These are phyloP conservation scores for Alligator mississippiensis DNA, from an alignment of 2,113 vertebrate genomes.

Conservation along the genomic window DNA sequence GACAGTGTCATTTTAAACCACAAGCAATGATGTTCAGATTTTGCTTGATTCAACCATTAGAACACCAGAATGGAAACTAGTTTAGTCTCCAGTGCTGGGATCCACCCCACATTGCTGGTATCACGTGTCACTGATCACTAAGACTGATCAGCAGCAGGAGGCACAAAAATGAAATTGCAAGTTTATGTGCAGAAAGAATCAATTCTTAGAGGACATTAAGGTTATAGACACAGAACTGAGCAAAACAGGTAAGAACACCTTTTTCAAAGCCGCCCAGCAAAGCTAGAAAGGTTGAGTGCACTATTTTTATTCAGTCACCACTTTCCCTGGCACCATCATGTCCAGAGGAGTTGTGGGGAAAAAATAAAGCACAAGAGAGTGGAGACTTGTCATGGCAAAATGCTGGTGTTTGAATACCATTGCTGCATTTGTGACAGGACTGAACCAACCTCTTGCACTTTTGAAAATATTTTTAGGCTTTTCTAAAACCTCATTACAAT, in stretches of 20 bases:
- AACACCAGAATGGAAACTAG: background rate
- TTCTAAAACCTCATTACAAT: background rate
- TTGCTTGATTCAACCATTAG: background rate
- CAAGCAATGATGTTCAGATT: background rate
- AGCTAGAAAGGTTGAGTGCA: background rate
- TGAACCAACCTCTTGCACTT: background rate
- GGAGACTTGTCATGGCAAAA: background rate
- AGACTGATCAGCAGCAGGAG: background rate
- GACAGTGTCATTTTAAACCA: background rate
- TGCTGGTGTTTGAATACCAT: background rate
- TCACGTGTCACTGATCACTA: background rate
- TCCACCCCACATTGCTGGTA: background rate
- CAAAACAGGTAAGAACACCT: background rate
- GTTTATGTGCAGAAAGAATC: background rate
- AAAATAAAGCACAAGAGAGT: background rate
- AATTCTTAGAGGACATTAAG: background rate
- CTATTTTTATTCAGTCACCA: background rate
- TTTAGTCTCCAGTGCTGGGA: background rate
- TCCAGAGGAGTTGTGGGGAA: background rate
- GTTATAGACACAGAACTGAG: background rate
- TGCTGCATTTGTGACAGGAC: background rate
- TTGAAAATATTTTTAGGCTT: background rate
- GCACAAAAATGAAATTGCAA: background rate
- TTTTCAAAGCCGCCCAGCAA: background rate
- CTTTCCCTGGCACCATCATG: background rate